Conservation (phyloP, 2,888 invertebrate genomes). For the Tetheella fluctuosa region DNA sequence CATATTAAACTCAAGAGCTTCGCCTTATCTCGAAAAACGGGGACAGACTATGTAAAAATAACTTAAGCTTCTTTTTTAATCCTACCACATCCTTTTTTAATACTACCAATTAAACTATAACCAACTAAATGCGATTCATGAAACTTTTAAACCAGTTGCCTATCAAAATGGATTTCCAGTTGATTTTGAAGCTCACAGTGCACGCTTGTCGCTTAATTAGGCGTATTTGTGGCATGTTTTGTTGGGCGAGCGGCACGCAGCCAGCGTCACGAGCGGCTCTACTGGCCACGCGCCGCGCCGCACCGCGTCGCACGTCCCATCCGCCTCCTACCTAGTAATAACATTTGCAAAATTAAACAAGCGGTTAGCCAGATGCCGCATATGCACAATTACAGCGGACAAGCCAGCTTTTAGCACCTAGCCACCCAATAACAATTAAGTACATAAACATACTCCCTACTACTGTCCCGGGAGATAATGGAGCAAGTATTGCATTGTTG, state of each 20-base stretch:
- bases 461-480: background rate
- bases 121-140: slow-evolving; percentile 10
- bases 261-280: slow-evolving; percentile 28
- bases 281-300: slow-evolving; percentile 27
- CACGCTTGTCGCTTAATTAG: slow-evolving; percentile 58
- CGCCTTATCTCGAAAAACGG: slow-evolving; percentile 6
- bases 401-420: slow-evolving; percentile 60
- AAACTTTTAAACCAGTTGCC: slow-evolving; percentile 18
- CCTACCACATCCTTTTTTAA: background rate
- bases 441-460: slow-evolving; percentile 32
- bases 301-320: slow-evolving; percentile 15
- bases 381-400: slow-evolving; percentile 58
- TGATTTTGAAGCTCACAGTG: slow-evolving; percentile 49
- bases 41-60: slow-evolving; percentile 17
- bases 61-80: slow-evolving; percentile 1
- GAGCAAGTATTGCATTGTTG: slow-evolving; percentile 5
- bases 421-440: slow-evolving; percentile 58
- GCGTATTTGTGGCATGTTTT: slow-evolving; percentile 62
- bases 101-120: background rate
- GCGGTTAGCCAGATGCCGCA: slow-evolving; percentile 49
- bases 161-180: slow-evolving; percentile 51
- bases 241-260: slow-evolving; percentile 34
- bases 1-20: background rate
- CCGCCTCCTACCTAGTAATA: slow-evolving; percentile 48
- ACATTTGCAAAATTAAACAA: slow-evolving; percentile 76